phyloP scores from a whole-genome alignment of 2,888 invertebrate species.

The Aquatica leii region DNA sequence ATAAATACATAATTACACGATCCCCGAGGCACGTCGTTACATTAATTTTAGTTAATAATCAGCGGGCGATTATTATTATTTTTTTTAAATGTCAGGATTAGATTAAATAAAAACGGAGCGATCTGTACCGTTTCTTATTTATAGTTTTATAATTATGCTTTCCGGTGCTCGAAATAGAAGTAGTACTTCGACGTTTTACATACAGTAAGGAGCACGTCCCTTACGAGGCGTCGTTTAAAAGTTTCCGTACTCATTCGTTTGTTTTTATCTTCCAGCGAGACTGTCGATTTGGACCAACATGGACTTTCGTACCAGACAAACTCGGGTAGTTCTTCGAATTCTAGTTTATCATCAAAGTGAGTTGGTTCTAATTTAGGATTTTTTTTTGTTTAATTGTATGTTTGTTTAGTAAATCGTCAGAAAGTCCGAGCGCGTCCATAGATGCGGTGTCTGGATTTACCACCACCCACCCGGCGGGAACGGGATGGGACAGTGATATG shows the following conservation, averaged over 20 bases:
- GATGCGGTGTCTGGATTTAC: conserved; percentile 66
- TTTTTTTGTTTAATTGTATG: background rate
- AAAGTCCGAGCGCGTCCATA: conserved; percentile 77
- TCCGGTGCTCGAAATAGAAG: conserved; percentile 13
- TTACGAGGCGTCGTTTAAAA: no score
- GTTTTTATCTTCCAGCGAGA: conserved; percentile 62
- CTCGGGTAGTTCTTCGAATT: conserved; percentile 76
- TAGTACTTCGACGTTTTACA: conserved; percentile 12
- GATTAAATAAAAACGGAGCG: no score
- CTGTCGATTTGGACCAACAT: conserved; percentile 70
- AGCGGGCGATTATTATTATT: no score
- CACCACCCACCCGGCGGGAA: conserved; percentile 42
- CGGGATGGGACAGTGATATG: conserved; percentile 63
- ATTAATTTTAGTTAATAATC: no score
- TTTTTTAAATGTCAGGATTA: no score
- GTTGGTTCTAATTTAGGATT: conserved; percentile 21
- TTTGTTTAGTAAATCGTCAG: conserved; percentile 64
- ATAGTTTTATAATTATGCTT: conserved; percentile 10
- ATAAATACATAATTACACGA: no score
- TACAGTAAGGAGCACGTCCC: no score
- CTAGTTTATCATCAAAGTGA: conserved; percentile 70
- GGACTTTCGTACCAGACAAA: conserved; percentile 62
- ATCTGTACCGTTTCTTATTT: background rate
- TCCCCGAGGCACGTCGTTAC: no score
- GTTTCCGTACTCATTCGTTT: no score